A percentile compares a stretch with the other conserved stretches of the same genome.
These are phyloP conservation scores for Nephrocerus scutellatus DNA, from an alignment of 2,888 invertebrate species.

Conservation along the genomic window DNA sequence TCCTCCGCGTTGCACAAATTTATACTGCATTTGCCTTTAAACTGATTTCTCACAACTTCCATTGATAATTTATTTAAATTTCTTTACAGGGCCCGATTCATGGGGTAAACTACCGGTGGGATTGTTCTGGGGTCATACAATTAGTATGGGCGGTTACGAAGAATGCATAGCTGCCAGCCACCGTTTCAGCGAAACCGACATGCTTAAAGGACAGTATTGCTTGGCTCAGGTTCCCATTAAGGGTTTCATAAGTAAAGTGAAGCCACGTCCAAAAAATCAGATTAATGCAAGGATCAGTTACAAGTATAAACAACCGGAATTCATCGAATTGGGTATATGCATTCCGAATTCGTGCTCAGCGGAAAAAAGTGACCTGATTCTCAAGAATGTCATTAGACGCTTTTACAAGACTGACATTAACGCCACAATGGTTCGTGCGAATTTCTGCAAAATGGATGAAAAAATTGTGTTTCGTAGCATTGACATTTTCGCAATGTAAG, in stretches of 20 bases:
- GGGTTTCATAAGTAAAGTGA: slow-evolving; percentile 27
- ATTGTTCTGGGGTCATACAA: slow-evolving; percentile 43
- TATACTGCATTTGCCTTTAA: too few relatives aligned
- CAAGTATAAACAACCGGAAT: slow-evolving; percentile 31
- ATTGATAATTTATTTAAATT: too few relatives aligned
- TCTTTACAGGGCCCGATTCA: slow-evolving; percentile 46
- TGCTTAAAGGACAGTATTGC: slow-evolving; percentile 46
- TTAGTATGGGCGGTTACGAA: slow-evolving; percentile 48
- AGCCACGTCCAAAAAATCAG: slow-evolving; percentile 25
- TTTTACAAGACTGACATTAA: slow-evolving; percentile 23
- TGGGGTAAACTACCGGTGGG: slow-evolving; percentile 49
- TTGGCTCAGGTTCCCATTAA: slow-evolving; percentile 37
- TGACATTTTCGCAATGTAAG: slow-evolving; percentile 45
- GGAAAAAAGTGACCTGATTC: slow-evolving; percentile 26
- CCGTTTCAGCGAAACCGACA: slow-evolving; percentile 25
- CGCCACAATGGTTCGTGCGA: slow-evolving; percentile 24
- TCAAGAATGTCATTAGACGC: slow-evolving; percentile 28
- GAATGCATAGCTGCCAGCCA: slow-evolving; percentile 44
- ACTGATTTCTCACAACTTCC: too few relatives aligned
- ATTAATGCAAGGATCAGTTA: slow-evolving; percentile 31
- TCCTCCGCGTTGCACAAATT: too few relatives aligned
- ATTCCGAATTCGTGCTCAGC: slow-evolving; percentile 42
- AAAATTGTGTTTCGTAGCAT: slow-evolving; percentile 32
- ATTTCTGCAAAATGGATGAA: slow-evolving; percentile 35
- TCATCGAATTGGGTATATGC: slow-evolving; percentile 41